Conservation (phyloP, 2,888 invertebrate genomes). For the Cylloceria caligata region DNA sequence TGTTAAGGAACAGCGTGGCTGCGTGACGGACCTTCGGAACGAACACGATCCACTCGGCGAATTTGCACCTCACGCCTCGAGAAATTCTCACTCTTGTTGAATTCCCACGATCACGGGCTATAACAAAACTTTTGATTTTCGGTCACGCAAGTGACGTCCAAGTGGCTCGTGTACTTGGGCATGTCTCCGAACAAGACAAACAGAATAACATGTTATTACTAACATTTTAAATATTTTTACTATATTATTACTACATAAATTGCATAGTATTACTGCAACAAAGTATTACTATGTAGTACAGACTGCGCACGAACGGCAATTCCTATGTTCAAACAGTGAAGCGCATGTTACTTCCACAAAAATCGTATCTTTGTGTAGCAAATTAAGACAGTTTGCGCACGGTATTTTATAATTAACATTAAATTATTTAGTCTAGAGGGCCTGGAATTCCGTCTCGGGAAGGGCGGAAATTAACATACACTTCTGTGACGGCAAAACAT, state of each 20-base stretch:
- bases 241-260: neutral
- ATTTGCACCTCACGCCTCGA: constrained; percentile 53
- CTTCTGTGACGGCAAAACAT: too few relatives aligned
- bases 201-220: constrained; percentile 19
- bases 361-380: neutral
- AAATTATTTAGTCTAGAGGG: too few relatives aligned
- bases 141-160: constrained; percentile 75
- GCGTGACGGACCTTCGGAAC: constrained; percentile 43
- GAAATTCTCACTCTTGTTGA: constrained; percentile 60
- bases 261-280: neutral
- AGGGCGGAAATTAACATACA: too few relatives aligned
- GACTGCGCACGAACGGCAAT: too few relatives aligned
- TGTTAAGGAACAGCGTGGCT: constrained; percentile 18
- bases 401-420: too few relatives aligned
- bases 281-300: neutral
- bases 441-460: too few relatives aligned
- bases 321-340: neutral
- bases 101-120: constrained; percentile 77
- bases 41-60: constrained; percentile 47
- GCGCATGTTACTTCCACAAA: neutral
- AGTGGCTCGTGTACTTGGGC: constrained; percentile 23
- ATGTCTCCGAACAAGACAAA: constrained; percentile 19
- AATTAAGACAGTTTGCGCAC: neutral
- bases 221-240: neutral
- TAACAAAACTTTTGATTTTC: constrained; percentile 77